Conservation (phyloP, 2,888 invertebrate genomes). For the Tiliacea citrago region DNA sequence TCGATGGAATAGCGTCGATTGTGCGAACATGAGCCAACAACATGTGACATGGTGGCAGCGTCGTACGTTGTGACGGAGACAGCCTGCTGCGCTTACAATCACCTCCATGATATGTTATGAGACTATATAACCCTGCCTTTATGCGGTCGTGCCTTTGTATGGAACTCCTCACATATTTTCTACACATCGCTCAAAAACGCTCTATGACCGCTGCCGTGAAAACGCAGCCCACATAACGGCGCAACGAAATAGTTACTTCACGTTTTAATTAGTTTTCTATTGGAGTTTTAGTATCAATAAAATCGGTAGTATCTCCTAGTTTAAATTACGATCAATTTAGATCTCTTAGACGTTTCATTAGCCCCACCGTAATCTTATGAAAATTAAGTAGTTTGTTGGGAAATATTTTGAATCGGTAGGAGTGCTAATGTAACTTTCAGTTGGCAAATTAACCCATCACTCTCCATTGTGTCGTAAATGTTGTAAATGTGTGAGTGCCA, state of each 20-base stretch:
- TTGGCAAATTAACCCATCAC: constrained; percentile 10
- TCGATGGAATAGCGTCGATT: constrained; percentile 83
- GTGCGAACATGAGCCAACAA: constrained; percentile 77
- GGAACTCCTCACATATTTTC: constrained; percentile 34
- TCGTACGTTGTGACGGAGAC: constrained; percentile 72
- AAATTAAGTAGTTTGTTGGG: constrained; percentile 4
- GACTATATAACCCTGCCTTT: constrained; percentile 31
- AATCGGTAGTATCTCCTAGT: constrained; percentile 23
- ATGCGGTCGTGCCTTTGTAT: constrained; percentile 15
- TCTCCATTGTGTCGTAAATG: background rate
- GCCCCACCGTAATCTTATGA: constrained; percentile 4
- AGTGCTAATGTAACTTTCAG: constrained; percentile 14
- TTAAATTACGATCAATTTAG: constrained; percentile 38
- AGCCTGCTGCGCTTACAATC: constrained; percentile 72
- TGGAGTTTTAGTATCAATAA: constrained; percentile 44
- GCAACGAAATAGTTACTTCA: constrained; percentile 19
- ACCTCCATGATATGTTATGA: constrained; percentile 55
- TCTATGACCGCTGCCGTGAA: background rate
- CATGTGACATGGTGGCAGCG: constrained; percentile 76
- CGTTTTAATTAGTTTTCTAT: constrained; percentile 37
- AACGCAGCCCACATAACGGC: background rate
- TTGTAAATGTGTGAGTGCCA: background rate
- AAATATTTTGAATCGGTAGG: constrained; percentile 15
- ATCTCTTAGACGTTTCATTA: constrained; percentile 42
- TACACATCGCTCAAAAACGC: background rate